Evolutionary conservation across 1,140 invertebrate species (phyloP).

Genomic region (Samia ricini): DNA sequence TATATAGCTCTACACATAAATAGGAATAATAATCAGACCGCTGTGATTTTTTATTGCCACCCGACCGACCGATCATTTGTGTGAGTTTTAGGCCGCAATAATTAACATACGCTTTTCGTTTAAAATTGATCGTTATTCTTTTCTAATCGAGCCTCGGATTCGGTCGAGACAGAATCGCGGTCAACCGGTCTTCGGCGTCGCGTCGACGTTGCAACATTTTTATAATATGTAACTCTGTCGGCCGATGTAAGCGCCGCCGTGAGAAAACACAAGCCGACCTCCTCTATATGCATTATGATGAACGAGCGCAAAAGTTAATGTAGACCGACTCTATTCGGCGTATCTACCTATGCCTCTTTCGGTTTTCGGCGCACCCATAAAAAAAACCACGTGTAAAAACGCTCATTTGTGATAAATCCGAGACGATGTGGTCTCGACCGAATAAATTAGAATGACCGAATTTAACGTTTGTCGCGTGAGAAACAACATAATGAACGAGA

Average conservation of each 20-base stretch:
- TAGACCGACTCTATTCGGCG: conserved; percentile 13
- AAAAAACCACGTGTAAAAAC: conserved; percentile 43
- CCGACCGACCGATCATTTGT: conserved; percentile 16
- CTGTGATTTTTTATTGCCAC: conserved; percentile 21
- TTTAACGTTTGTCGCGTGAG: conserved; percentile 51
- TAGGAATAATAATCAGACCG: conserved; percentile 23
- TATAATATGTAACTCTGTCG: conserved; percentile 35
- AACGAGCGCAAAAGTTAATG: neutral
- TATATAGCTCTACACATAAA: conserved; percentile 22
- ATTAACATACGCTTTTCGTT: conserved; percentile 31
- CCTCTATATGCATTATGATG: neutral
- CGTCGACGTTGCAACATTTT: conserved; percentile 43
- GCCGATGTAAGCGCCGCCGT: conserved; percentile 55
- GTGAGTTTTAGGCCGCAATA: conserved; percentile 22
- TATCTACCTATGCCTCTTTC: conserved; percentile 10
- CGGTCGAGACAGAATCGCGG: conserved; percentile 39
- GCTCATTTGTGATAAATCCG: conserved; percentile 44
- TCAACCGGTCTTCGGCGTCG: conserved; percentile 40
- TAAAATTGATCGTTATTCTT: conserved; percentile 31
- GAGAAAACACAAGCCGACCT: conserved; percentile 45
- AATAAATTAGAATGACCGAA: conserved; percentile 60
- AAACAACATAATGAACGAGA: conserved; percentile 43
- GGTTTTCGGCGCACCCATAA: conserved; percentile 34
- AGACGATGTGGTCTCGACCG: conserved; percentile 46
- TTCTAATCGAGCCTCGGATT: conserved; percentile 32